Conservation (phyloP, 2,113 vertebrate species). For the Pao palembangensis region DNA sequence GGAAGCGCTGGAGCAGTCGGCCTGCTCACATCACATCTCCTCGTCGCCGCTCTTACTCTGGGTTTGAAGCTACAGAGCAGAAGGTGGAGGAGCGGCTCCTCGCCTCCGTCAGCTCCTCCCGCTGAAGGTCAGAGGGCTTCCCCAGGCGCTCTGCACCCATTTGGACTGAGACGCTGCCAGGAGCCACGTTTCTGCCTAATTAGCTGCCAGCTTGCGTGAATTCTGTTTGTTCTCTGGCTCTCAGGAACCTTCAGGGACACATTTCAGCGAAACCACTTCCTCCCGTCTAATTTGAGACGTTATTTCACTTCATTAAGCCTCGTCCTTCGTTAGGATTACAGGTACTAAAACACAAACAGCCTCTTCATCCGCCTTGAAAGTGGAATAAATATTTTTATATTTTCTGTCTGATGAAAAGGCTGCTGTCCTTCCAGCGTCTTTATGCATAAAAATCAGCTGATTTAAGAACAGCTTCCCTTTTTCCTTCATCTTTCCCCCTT, state of each 20-base stretch:
- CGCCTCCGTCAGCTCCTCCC: neutral
- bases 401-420: too few relatives aligned
- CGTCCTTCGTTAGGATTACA: too few relatives aligned
- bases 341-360: too few relatives aligned
- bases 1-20: too few relatives aligned
- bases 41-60: too few relatives aligned
- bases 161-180: neutral
- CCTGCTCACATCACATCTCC: too few relatives aligned
- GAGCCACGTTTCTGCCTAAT: neutral
- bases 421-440: too few relatives aligned
- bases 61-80: too few relatives aligned
- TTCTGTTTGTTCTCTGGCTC: neutral
- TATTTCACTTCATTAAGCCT: constrained; percentile 1
- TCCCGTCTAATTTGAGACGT: neutral
- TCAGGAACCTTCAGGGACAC: neutral
- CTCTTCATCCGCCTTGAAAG: neutral
- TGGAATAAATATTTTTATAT: too few relatives aligned
- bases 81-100: neutral
- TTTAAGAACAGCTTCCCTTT: too few relatives aligned
- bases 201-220: neutral
- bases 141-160: neutral
- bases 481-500: too few relatives aligned
- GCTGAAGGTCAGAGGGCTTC: constrained; percentile 16
- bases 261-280: neutral
- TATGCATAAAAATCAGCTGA: too few relatives aligned